Conservation (phyloP, 2,888 invertebrate species). For the Neocrepidodera transversa region DNA sequence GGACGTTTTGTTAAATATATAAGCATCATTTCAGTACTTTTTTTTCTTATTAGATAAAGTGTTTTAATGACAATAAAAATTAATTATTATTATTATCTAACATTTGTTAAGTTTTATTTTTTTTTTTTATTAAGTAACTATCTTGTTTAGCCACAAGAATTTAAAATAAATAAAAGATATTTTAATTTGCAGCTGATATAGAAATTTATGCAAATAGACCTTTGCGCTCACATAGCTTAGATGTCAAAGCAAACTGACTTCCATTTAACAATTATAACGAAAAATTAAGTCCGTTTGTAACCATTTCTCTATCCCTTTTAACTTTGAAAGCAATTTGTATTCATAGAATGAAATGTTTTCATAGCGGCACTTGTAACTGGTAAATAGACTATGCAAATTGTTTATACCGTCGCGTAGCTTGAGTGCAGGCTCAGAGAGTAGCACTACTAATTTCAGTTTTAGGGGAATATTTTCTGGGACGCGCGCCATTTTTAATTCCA, state of each 20-base stretch:
- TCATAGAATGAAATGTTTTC: slow-evolving; percentile 37
- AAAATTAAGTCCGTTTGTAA: slow-evolving; percentile 27
- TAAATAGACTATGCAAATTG: slow-evolving; percentile 39
- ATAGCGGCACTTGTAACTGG: slow-evolving; percentile 29
- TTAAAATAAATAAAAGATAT: background rate
- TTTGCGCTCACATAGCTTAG: slow-evolving; percentile 1
- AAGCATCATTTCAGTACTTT: no score
- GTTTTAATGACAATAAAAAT: no score
- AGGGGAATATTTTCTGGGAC: slow-evolving; percentile 16
- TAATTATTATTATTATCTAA: no score
- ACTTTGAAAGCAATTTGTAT: slow-evolving; percentile 42
- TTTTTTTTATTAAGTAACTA: no score
- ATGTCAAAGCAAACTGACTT: slow-evolving; percentile 15
- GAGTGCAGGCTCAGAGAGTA: slow-evolving; percentile 8
- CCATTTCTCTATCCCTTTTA: slow-evolving; percentile 33
- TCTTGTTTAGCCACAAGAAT: no score
- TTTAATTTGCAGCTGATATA: background rate
- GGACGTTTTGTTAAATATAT: no score
- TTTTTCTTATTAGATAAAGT: no score
- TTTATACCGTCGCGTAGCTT: slow-evolving; percentile 29
- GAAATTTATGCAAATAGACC: slow-evolving; percentile 7
- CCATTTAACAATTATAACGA: slow-evolving; percentile 28
- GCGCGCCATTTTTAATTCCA: slow-evolving; percentile 16
- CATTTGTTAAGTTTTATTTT: no score
- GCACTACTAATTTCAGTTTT: slow-evolving; percentile 23